Conservation (phyloP, 2,113 vertebrate species). For the Pelvicachromis taeniatus region DNA sequence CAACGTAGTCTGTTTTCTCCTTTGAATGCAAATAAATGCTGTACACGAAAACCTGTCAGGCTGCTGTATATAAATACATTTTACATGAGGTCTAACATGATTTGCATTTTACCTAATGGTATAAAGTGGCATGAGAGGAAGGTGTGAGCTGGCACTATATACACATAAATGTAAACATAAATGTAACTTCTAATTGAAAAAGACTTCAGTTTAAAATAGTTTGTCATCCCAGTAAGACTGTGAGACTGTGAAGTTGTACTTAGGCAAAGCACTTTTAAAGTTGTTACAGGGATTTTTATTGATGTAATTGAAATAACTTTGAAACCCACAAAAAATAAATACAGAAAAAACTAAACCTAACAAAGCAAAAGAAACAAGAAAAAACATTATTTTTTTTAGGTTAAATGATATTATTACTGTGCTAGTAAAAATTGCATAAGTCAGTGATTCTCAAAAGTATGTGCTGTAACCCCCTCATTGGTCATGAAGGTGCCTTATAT, state of each 20-base stretch:
- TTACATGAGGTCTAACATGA: background rate
- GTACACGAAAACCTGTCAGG: background rate
- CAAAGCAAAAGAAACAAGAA: background rate
- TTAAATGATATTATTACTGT: background rate
- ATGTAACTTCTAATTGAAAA: background rate
- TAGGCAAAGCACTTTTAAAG: background rate
- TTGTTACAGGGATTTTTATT: background rate
- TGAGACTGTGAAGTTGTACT: background rate
- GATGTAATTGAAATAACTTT: background rate
- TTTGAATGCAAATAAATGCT: background rate
- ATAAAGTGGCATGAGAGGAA: background rate
- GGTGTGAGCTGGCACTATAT: background rate
- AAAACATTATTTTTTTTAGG: background rate
- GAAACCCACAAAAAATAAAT: background rate
- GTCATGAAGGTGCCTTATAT: background rate
- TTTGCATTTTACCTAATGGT: background rate
- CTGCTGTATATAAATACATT: background rate
- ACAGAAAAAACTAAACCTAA: rapidly evolving
- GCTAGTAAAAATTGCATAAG: background rate
- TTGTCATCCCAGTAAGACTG: background rate
- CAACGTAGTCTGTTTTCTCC: background rate
- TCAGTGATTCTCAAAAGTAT: background rate
- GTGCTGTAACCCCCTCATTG: background rate
- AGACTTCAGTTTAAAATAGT: background rate
- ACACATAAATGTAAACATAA: no score